Evolutionary conservation across 2,113 vertebrate genomes (phyloP), one percentile per base, ranked within the genome.

Genomic region (Labeo catla): DNA sequence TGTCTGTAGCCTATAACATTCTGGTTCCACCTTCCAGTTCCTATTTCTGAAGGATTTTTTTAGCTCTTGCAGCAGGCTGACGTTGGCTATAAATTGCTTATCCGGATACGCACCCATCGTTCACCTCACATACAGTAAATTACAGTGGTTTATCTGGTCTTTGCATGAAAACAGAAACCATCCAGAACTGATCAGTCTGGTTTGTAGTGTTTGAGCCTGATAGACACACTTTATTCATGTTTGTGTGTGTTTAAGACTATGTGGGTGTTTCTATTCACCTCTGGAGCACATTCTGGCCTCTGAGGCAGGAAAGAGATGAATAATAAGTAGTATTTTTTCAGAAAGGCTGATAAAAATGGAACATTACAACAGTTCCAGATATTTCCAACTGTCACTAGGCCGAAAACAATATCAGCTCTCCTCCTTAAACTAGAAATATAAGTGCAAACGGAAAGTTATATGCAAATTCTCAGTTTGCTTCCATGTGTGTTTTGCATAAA

Each of bases 31-130:
- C 73, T 73, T 59, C 23, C 43, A 34, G 16, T 59, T 80, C 65
- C 34, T 23, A 8, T 81, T 86, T 76, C 52, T 86, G 28, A 73
- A 70, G 59, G 39, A 11, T 54, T 54, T 59, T 85, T 79, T n/a
- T 28, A 13, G 16, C 47, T 72, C 45, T 79, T 86, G 34, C 8
- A 16, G 57, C 23, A 84, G 66, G 65, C 45, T 63, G 81, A 87
- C 63, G 43, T 21, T 16, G n/a, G 45, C 68, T 49, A 61, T 81
- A 19, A 70, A 73, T 16, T 43, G 70, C 78, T 47, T 73, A 36
- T 59, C 16, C 39, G 13, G 50, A 66, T 36, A 45, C 1, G 8
- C 23, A 47, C 39, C 7, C 36, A 11, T 66, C 13, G 16, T 49
- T 81, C n/a, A 66, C 43, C 8, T 66, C 45, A 63, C n/a, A 81